These are phyloP conservation scores for Aphidius gifuensis DNA, from an alignment of 1,140 invertebrate species.

Conservation along the genomic window DNA sequence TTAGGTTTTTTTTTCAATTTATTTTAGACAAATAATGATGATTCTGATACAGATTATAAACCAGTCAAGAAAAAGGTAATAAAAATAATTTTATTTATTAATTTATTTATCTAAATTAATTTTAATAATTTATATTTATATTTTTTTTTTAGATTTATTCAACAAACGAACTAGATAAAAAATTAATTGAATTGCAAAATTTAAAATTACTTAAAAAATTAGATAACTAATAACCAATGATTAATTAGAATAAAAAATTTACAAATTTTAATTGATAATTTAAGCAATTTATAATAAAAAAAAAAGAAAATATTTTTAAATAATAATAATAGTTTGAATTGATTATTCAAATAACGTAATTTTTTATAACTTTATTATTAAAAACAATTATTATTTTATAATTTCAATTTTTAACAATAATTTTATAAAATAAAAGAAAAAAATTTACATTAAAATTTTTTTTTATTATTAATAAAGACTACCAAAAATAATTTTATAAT, in stretches of 20 bases:
- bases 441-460: too few species aligned
- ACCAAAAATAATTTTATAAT: too few species aligned
- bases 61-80: background rate
- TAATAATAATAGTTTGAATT: too few species aligned
- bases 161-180: conserved; percentile 40
- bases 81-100: background rate
- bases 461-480: too few species aligned
- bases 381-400: too few species aligned
- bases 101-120: background rate
- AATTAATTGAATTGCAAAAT: conserved; percentile 42
- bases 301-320: background rate
- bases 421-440: too few species aligned
- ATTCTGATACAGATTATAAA: too few species aligned
- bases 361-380: background rate
- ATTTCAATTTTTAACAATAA: too few species aligned
- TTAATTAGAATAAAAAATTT: too few species aligned
- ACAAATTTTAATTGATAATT: too few species aligned
- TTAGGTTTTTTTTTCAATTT: conserved; percentile 2
- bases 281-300: background rate
- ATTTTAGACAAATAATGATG: background rate
- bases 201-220: conserved; percentile 36
- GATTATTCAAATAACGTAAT: too few species aligned
- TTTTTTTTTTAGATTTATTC: conserved; percentile 43
- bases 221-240: conserved; percentile 27
- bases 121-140: background rate